phyloP scores from a whole-genome alignment of 2,797 vertebrate genomes.

The Phylloscopus collybita region DNA sequence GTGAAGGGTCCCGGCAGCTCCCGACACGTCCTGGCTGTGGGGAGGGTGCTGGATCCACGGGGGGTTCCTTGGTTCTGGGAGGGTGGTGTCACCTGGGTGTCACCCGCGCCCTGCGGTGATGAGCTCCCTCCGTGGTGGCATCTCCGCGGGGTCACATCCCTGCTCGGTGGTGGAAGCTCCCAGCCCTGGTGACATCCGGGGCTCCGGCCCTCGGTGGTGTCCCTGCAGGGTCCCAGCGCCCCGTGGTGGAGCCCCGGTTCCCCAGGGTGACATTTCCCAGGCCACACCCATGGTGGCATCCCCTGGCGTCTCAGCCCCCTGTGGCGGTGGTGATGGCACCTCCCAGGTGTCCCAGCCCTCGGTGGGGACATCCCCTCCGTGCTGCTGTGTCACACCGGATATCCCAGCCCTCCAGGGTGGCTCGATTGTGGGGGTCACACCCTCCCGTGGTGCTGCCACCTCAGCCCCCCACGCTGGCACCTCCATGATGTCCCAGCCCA shows the following conservation, averaged over 20 bases:
- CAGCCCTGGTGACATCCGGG: background rate
- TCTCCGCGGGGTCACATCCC: background rate
- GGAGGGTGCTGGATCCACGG: rapidly evolving
- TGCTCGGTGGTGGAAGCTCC: background rate
- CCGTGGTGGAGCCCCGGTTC: background rate
- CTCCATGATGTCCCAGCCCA: background rate
- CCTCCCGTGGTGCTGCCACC: background rate
- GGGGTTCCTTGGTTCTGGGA: background rate
- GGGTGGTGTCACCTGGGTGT: rapidly evolving
- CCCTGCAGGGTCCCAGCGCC: background rate
- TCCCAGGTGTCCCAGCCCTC: background rate
- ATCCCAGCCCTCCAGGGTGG: background rate
- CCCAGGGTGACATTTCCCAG: background rate
- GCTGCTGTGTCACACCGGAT: background rate
- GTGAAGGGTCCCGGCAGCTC: constrained; percentile 62
- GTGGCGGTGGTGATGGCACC: background rate
- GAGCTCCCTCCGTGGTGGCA: rapidly evolving
- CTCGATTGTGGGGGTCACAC: background rate
- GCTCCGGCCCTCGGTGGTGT: too few relatives aligned
- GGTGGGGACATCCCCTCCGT: background rate
- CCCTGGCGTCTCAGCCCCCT: background rate
- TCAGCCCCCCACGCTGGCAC: background rate
- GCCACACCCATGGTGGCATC: background rate
- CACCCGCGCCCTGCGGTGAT: rapidly evolving
- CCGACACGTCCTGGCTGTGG: rapidly evolving